These are phyloP conservation scores for Zaprionus davidi DNA, from an alignment of 1,140 invertebrate species.

Conservation along the genomic window DNA sequence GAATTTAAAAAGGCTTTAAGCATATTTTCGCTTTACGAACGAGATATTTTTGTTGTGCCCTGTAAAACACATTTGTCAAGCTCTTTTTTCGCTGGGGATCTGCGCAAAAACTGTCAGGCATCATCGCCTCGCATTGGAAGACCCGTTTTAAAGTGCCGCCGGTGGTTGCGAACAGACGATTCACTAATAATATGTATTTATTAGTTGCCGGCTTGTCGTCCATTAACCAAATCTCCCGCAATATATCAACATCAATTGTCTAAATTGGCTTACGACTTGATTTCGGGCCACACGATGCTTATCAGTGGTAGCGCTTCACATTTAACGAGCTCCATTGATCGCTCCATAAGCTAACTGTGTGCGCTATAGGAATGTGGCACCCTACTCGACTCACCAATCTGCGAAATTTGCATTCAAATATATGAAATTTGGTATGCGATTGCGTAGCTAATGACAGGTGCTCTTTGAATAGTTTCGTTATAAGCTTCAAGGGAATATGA, in stretches of 20 bases:
- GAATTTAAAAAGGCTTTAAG: constrained; percentile 36
- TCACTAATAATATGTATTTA: constrained; percentile 45
- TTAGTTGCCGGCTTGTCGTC: constrained; percentile 36
- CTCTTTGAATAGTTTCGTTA: not conserved
- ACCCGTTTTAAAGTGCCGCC: constrained; percentile 65
- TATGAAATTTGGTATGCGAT: not conserved
- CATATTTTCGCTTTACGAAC: constrained; percentile 36
- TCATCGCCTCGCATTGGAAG: constrained; percentile 26
- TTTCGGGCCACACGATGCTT: constrained; percentile 18
- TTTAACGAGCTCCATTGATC: constrained; percentile 55
- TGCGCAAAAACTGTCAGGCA: constrained; percentile 21
- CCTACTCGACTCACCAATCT: not conserved
- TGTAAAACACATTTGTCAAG: constrained; percentile 14
- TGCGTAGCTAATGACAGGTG: not conserved
- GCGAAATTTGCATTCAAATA: constrained; percentile 1
- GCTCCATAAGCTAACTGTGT: constrained; percentile 51
- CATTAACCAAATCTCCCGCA: constrained; percentile 48
- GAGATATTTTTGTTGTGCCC: constrained; percentile 36
- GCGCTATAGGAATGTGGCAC: not conserved
- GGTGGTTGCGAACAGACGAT: constrained; percentile 38
- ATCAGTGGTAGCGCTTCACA: constrained; percentile 66
- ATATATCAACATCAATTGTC: constrained; percentile 53
- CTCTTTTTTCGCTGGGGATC: not conserved
- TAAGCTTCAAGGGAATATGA: not conserved
- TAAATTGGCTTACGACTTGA: constrained; percentile 26